Evolutionary conservation across 1,140 invertebrate genomes (phyloP).

Genomic region (Drosophila malerkotliana): DNA sequence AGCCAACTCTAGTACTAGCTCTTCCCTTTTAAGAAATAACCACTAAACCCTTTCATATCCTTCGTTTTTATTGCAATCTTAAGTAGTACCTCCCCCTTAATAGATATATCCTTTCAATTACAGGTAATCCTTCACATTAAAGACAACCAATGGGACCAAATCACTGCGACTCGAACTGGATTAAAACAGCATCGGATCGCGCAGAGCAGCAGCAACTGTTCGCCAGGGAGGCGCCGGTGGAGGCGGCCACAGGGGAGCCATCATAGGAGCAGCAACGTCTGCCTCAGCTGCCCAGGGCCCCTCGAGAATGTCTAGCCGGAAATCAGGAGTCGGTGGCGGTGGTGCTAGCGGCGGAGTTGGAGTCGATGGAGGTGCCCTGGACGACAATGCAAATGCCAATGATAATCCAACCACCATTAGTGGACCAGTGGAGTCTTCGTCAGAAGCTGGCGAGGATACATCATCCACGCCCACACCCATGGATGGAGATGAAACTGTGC

Average conservation of each 20-base stretch:
- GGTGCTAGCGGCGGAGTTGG: background rate
- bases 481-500: conserved; percentile 5
- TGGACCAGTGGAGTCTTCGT: conserved; percentile 12
- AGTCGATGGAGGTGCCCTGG: conserved; percentile 16
- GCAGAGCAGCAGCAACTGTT: conserved; percentile 8
- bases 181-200: conserved; percentile 52
- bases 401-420: conserved; percentile 13
- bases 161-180: conserved; percentile 63
- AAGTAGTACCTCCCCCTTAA: no score
- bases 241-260: conserved; percentile 33
- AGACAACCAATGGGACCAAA: conserved; percentile 79
- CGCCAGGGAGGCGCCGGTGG: conserved; percentile 14
- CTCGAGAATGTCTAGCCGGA: conserved; percentile 77
- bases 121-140: conserved; percentile 41
- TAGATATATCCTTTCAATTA: background rate
- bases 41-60: no score
- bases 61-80: no score
- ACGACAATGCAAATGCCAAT: conserved; percentile 36
- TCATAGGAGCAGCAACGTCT: conserved; percentile 77
- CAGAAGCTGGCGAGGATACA: conserved; percentile 8
- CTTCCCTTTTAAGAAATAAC: no score
- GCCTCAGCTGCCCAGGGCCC: conserved; percentile 63
- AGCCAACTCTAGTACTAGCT: no score
- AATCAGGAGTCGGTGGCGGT: conserved; percentile 38
- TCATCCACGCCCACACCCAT: conserved; percentile 12